Evolutionary conservation across 2,113 vertebrate species (phyloP), one percentile per base, ranked within the genome.

Genomic region (Brachirus orientalis): DNA sequence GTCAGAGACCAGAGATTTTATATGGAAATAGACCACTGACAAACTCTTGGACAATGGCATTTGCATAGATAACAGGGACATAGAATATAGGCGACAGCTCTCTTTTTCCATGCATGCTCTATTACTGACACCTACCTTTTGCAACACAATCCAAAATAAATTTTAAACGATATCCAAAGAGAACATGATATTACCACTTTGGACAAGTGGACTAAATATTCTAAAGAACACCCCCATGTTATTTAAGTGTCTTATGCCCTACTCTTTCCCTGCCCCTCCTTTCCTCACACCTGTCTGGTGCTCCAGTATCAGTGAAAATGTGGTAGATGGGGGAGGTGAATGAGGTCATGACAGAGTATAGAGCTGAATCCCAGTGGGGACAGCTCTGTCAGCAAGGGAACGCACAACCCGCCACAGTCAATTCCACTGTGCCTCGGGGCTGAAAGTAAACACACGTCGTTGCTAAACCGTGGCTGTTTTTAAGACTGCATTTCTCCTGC

Each of bases 241-340:
- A 58, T 77, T 59, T 45, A 59, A 67, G 41, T 53, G 28, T 33
- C 28, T 18, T 8, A 17, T 33, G 40, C 45, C 44, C n/a, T 28
- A 7, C 28, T 38, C 33, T 55, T 43, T 50, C 12, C 19, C 20
- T 33, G 51, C 44, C 65, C 44, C 18, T 46, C 10, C 33, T 57
- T 45, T 41, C 64, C 54, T 48, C 28, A 47, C 85, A 91, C 85
- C 87, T 89, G 87, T 88, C 79, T 33, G 35, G 16, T 69, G 75
- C 80, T 89, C 75, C 52, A 78, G 83, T 88, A 83, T 85, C 86
- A 70, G 75, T 84, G 79, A 86, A 83, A 90, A 73, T 63, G 60
- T 83, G 79, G 72, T 75, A 79, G 79, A 52, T n/a, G 45, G 40
- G 76, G 38, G 66, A 63, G 45, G 60, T 61, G 70, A 17, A 60